Evolutionary conservation across 92 coral and sea anemone genomes (phyloP), one percentile per base, ranked within the genome.

Genomic region (Heliopora coerulea): DNA sequence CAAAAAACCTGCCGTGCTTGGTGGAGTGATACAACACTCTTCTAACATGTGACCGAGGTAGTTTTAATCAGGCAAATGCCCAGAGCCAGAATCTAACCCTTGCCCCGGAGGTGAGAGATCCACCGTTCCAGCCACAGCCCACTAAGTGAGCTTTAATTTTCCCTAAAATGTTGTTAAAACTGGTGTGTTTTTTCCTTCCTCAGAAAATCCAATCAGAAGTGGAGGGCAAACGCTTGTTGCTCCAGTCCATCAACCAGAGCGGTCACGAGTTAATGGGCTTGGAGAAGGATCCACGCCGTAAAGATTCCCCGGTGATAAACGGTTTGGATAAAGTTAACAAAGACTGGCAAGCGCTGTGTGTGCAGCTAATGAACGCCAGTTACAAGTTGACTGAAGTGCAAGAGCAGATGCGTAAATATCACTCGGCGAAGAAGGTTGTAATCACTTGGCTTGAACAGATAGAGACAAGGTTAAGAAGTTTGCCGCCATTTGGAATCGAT

Each of bases 201-300:
- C 28, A 93, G 98, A 84, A 85, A 72, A 85, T 90, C 74, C 89
- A 87, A 65, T 83, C 87, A 29, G 98, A 93, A 59, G 95, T 90
- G 0, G 98, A 93, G 70, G 85, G 82, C 79, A 91, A 81, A 86
- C 95, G 96, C 7, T 89, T 90, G 19, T 88, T 90, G 48, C 89
- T 93, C 21, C 98, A 93, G 44, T 85, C 97, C 19, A 96, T 93
- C 65, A 93, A 93, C 67, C 96, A 93, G 73, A 91, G 98, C 40
- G 98, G 96, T 4, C 98, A 93, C 26, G 98, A 93, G 68, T 86
- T 93, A 28, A 80, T 90, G 1, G 85, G 88, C 74, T 66, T 90
- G 80, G 98, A 93, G 50, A 84, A 88, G 37, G 91, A 88, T 40
- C 62, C 77, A 13, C 62, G 77, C 7, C 88, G 91, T 25, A 86